Conservation (phyloP, 2,797 vertebrate genomes). For the Hemitrygon akajei region DNA sequence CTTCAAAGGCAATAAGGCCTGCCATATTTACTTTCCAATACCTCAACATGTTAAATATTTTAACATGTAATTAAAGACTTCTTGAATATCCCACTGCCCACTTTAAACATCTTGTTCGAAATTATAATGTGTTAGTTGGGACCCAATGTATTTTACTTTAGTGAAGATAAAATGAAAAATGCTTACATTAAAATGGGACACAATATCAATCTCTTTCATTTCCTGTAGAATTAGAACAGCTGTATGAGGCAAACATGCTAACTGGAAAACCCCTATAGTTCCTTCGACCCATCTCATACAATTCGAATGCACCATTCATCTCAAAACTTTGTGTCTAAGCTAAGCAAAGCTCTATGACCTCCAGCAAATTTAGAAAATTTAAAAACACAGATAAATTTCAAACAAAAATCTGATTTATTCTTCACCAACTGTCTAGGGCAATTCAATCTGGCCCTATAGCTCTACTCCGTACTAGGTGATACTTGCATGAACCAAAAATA, state of each 20-base stretch:
- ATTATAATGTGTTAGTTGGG: background rate
- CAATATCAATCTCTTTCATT: background rate
- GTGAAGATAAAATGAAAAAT: background rate
- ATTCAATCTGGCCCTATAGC: background rate
- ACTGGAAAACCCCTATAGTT: background rate
- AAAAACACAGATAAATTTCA: background rate
- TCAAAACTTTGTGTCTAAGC: background rate
- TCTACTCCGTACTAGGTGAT: background rate
- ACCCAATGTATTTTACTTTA: background rate
- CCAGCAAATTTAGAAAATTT: background rate
- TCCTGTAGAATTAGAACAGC: background rate
- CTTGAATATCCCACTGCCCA: background rate
- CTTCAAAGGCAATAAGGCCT: constrained; percentile 4
- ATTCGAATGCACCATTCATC: background rate
- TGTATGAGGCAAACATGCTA: background rate
- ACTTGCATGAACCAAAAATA: background rate
- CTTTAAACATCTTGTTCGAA: background rate
- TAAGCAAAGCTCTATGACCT: background rate
- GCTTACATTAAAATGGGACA: background rate
- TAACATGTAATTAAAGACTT: background rate
- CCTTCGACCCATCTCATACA: background rate
- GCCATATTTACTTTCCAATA: constrained; percentile 16
- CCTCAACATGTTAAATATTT: background rate
- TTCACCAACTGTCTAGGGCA: background rate
- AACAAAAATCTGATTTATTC: background rate